These are phyloP conservation scores for Eunapius fragilis DNA, from an alignment of 37 sponge, comb jelly and placozoan genomes.

Conservation along the genomic window DNA sequence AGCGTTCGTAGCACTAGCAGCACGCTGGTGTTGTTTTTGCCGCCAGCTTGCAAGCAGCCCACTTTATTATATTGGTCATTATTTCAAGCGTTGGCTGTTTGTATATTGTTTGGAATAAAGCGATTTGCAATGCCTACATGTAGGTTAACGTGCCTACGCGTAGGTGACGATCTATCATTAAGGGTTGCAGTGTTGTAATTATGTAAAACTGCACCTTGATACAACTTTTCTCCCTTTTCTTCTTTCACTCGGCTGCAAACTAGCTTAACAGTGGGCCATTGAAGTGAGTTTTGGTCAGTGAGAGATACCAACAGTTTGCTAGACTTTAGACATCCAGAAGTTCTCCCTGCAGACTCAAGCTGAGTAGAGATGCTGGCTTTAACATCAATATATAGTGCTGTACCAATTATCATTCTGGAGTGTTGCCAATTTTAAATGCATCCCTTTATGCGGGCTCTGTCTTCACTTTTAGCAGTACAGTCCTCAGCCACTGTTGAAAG, in stretches of 20 bases:
- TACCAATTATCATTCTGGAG: conserved; percentile 37
- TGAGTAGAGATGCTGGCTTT: conserved; percentile 60
- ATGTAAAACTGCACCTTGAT: conserved; percentile 32
- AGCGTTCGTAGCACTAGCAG: no score
- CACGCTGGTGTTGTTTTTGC: no score
- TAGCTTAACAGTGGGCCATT: conserved; percentile 45
- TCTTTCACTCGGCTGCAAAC: conserved; percentile 21
- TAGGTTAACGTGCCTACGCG: no score
- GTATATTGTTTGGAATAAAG: no score
- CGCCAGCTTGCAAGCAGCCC: no score
- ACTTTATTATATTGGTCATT: no score
- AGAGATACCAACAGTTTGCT: conserved; percentile 8
- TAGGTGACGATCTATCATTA: no score
- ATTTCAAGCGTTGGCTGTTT: no score
- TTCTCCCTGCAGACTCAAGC: conserved; percentile 44
- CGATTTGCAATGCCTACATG: no score
- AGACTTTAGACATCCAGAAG: conserved; percentile 44
- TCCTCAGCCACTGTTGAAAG: conserved; percentile 31
- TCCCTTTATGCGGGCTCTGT: conserved; percentile 44
- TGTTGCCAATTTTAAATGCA: conserved; percentile 53
- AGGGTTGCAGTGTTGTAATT: conserved; percentile 10
- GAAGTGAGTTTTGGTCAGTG: not conserved
- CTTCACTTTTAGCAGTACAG: conserved; percentile 9
- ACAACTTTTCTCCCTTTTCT: conserved; percentile 2
- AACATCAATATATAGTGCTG: conserved; percentile 45